Evolutionary conservation across 2,113 vertebrate species (phyloP), one percentile per base, ranked within the genome.

Genomic region (Pipa parva): DNA sequence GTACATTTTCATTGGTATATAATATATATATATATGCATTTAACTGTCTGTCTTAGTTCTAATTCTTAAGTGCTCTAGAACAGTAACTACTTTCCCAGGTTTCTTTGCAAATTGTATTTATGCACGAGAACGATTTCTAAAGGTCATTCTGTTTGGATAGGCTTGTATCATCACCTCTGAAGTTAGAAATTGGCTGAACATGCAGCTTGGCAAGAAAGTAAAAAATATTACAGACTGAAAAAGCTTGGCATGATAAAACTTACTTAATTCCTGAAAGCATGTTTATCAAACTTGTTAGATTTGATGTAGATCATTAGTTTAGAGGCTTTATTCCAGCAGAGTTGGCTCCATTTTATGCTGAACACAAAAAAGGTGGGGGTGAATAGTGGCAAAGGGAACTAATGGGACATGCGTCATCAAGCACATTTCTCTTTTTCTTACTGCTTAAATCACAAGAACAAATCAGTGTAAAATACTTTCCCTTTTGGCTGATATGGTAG

Each of bases 221-320:
- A 39, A 20, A 29, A 58, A 28, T 7, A 27, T 66, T 28, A 48
- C 20, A 48, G 21, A 22, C 11, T 45, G 29, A 56, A 65, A 57
- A 9, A 31, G 26, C 21, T 49, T 67, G 55, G 45, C 45, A 11
- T 67, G 29, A 58, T 66, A 26, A 26, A n/a, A 24, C 28, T 39
- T 55, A 51, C 45, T 59, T 36, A 21, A 48, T 59, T 42, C 39
- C 55, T 51, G 29, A 50, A 54, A 67, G 42, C 55, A 49, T 59
- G 45, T 67, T 59, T 67, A 67, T 67, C 55, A 67, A 59, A 59
- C 42, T 67, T 59, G 64, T 59, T 50, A 37, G 29, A 59, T 50
- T 36, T 67, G 55, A 59, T 68, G 55, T 68, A 68, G 42, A 68
- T 68, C 46, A 50, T 68, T 59, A 51, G 64, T 59, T 56, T 59